A percentile compares a stretch with the other conserved stretches of the same genome.
Evolutionary conservation across 2,797 vertebrate genomes (phyloP).

Genomic region (Megalops cyprinoides): DNA sequence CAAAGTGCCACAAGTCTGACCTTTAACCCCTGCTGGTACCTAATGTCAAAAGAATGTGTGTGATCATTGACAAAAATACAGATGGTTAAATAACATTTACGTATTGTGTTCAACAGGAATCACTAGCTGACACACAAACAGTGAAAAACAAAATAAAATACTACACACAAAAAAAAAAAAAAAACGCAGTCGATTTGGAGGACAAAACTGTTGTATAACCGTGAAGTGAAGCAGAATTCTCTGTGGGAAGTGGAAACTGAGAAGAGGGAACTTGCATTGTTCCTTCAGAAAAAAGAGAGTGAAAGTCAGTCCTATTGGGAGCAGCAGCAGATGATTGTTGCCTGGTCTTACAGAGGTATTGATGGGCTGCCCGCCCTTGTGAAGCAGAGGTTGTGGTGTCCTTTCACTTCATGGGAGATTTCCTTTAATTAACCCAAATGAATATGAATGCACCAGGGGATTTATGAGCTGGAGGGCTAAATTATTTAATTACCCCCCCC

Average conservation of each 20-base stretch:
- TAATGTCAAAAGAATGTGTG: neutral
- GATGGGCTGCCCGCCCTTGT: slow-evolving; percentile 67
- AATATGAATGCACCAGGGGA: slow-evolving; percentile 44
- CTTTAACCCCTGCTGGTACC: neutral
- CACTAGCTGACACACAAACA: neutral
- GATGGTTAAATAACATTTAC: neutral
- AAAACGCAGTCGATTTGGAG: neutral
- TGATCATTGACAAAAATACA: neutral
- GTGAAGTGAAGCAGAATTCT: neutral
- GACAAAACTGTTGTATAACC: neutral
- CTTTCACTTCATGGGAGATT: slow-evolving; percentile 66
- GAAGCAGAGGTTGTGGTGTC: slow-evolving; percentile 56
- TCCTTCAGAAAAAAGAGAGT: slow-evolving; percentile 20
- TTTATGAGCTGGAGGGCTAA: neutral
- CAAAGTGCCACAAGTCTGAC: neutral
- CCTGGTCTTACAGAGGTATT: slow-evolving; percentile 41
- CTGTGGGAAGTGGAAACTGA: neutral
- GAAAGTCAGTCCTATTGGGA: slow-evolving; percentile 40
- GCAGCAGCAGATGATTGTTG: slow-evolving; percentile 20
- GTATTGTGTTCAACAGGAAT: neutral
- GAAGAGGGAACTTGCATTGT: too few species aligned
- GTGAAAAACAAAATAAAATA: neutral
- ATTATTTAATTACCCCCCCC: neutral
- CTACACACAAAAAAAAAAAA: neutral
- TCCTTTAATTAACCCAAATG: slow-evolving; percentile 72